Evolutionary conservation across 2,113 vertebrate genomes (phyloP).

Genomic region (Petromus typicus): DNA sequence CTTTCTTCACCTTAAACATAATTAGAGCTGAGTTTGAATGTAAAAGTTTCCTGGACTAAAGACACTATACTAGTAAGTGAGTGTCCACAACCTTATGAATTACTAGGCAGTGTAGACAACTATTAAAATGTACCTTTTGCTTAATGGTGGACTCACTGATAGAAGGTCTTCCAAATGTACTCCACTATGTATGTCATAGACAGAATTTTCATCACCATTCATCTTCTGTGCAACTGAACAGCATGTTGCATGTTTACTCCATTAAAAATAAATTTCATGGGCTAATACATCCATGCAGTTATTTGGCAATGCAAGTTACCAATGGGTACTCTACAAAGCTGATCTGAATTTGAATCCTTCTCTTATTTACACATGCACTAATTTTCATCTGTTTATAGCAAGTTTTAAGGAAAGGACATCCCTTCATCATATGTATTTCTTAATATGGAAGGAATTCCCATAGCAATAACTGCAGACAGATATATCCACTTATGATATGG

Average conservation of each 20-base stretch:
- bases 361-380: background rate
- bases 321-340: background rate
- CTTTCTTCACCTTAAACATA: background rate
- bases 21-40: background rate
- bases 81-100: background rate
- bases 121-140: background rate
- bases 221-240: background rate
- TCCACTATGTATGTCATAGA: accelerated
- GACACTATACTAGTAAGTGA: too few species aligned
- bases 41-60: background rate
- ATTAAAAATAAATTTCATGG: background rate
- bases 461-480: background rate
- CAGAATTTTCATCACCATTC: background rate
- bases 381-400: background rate
- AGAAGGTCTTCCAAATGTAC: accelerated
- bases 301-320: background rate
- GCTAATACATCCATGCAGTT: background rate
- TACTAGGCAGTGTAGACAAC: background rate
- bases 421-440: background rate
- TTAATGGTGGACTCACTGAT: accelerated
- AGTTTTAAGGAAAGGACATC: background rate
- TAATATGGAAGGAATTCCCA: background rate
- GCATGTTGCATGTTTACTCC: background rate
- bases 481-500: accelerated
- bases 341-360: background rate